Base-by-base conservation (phyloP, 2,113 vertebrate genomes). In the Macquaria australasica region DNA sequence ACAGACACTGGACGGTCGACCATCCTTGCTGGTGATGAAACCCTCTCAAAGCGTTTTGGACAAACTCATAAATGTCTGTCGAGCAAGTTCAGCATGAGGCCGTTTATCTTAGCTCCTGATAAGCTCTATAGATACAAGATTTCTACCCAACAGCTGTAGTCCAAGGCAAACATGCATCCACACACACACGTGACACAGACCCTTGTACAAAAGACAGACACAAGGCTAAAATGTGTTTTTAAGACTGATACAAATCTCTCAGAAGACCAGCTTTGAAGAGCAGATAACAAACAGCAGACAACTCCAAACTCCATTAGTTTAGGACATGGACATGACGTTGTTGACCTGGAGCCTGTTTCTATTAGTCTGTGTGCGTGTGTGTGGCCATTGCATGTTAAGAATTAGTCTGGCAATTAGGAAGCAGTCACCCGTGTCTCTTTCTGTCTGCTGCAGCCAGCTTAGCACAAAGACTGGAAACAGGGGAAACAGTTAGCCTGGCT, bases 191-290 rank as follows among this genome's bases (percentile, higher is more conserved):
- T 15, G 48, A 66, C 37, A 12, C 66, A 28, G 56, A 64, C 39
- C 5, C 51, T 28, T 50, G 50, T 68, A 60, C 82, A 77, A 83
- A 87, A 83, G 23, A 77, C 73, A 87, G 76, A 71, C 41, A 37
- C 56, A 21, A 1, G 58, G 21, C 77, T 58, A 7, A 5, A 7
- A 5, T 56, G 68, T 81, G 68, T 84, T 86, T 70, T 81, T 20
- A 48, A 12, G 28, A 60, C 74, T 72, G 79, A 87, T 85, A 68
- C 20, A 45, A 12, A 82, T 85, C 85, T 87, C 67, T 80, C n/a
- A 55, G 68, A 67, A 68, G 83, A 66, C 34, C 3, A 34, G 34
- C 34, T 34, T 34, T 34, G 68, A 67, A 72, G 83, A 66, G 6
- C 70, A 62, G 51, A 74, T 79, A 69, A 50, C 51, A 83, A 68